These are phyloP conservation scores for Calliphora vomitoria DNA, from an alignment of 2,888 invertebrate genomes.

Conservation along the genomic window DNA sequence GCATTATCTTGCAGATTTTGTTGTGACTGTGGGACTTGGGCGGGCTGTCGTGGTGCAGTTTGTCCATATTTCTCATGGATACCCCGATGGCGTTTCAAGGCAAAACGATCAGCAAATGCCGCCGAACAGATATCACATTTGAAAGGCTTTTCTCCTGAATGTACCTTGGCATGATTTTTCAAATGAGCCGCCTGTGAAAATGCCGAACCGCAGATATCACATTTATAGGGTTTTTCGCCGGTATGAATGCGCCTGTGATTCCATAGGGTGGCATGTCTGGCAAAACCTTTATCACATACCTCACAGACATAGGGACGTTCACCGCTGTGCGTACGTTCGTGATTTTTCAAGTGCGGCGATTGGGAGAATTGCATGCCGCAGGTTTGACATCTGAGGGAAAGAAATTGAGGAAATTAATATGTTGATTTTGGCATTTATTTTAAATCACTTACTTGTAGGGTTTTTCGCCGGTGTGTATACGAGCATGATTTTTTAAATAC, in stretches of 20 bases:
- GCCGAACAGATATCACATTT: conserved; percentile 94
- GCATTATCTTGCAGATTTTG: conserved; percentile 72
- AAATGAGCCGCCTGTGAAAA: conserved; percentile 95
- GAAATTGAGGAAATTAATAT: conserved; percentile 53
- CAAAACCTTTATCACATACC: conserved; percentile 95
- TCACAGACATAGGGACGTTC: conserved; percentile 95
- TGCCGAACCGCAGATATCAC: conserved; percentile 94
- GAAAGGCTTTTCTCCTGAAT: conserved; percentile 92
- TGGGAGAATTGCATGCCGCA: conserved; percentile 97
- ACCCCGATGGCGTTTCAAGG: conserved; percentile 93
- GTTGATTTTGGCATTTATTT: background rate
- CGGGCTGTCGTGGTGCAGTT: conserved; percentile 85
- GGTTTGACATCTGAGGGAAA: conserved; percentile 89
- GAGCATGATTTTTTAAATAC: conserved; percentile 94
- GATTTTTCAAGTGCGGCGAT: conserved; percentile 94
- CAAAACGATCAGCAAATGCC: conserved; percentile 94
- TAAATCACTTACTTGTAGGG: conserved; percentile 89
- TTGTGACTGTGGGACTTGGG: conserved; percentile 75
- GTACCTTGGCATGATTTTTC: conserved; percentile 94
- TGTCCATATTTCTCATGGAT: conserved; percentile 94
- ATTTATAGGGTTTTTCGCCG: conserved; percentile 88
- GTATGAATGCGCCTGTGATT: conserved; percentile 95
- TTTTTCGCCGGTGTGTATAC: conserved; percentile 94
- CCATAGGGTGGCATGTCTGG: conserved; percentile 94
- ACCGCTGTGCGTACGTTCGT: conserved; percentile 94